These are phyloP conservation scores for Zingel zingel DNA, from an alignment of 2,113 vertebrate species.

Conservation along the genomic window DNA sequence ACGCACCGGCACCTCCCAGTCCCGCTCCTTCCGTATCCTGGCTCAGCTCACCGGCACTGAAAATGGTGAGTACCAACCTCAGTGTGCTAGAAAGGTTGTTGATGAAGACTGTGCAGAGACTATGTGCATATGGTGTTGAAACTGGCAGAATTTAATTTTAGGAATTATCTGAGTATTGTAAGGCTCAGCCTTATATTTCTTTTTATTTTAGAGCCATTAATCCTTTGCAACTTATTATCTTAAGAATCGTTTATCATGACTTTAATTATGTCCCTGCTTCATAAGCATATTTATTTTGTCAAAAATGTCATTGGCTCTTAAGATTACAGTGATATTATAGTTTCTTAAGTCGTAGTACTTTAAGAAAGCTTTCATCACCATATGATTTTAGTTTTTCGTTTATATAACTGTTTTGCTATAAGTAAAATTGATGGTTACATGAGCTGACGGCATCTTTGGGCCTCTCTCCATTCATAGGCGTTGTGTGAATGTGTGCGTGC, in stretches of 20 bases:
- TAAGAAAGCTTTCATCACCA: conserved; percentile 18
- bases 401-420: conserved; percentile 17
- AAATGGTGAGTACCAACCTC: conserved; percentile 83
- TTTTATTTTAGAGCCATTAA: background rate
- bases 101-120: background rate
- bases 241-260: background rate
- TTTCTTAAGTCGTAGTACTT: conserved; percentile 5
- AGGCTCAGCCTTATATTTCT: background rate
- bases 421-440: conserved; percentile 36
- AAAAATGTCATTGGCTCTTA: background rate
- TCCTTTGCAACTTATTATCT: background rate
- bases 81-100: background rate
- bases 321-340: conserved; percentile 1
- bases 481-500: background rate
- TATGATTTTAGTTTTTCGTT: conserved; percentile 28
- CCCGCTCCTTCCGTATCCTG: conserved; percentile 96
- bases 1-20: conserved; percentile 91
- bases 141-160: background rate
- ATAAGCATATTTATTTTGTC: background rate
- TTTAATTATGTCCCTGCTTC: background rate
- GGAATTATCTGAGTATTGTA: background rate
- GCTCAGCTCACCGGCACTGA: conserved; percentile 97
- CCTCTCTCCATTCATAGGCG: background rate
- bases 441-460: conserved; percentile 39
- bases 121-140: background rate